Evolutionary conservation across 1,140 invertebrate species (phyloP).

Genomic region (Octopus sinensis): DNA sequence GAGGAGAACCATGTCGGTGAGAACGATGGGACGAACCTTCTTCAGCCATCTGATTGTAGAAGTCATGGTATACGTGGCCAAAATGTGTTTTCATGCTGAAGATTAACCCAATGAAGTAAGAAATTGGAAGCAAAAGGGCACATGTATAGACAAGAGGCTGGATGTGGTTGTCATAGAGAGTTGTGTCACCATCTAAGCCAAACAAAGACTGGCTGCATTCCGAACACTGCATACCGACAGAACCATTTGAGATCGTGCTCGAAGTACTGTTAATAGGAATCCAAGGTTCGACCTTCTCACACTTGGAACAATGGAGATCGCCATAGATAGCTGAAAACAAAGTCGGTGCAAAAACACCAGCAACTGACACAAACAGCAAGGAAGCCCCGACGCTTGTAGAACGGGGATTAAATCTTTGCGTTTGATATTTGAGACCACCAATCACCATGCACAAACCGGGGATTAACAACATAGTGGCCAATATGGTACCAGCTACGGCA

Average conservation of each 20-base stretch:
- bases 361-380: conserved; percentile 49
- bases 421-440: conserved; percentile 47
- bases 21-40: conserved; percentile 15
- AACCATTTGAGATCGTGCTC: not conserved
- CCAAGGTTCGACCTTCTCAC: conserved; percentile 28
- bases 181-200: conserved; percentile 40
- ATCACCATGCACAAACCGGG: conserved; percentile 52
- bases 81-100: conserved; percentile 53
- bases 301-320: conserved; percentile 41
- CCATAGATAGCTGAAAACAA: conserved; percentile 51
- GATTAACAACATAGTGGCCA: conserved; percentile 18
- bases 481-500: conserved; percentile 40
- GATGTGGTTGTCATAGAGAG: conserved; percentile 44
- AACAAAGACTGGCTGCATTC: conserved; percentile 38
- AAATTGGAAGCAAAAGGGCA: conserved; percentile 42
- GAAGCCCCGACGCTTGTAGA: conserved; percentile 47
- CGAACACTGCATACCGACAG: conserved; percentile 36
- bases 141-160: conserved; percentile 46
- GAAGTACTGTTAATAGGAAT: conserved; percentile 15
- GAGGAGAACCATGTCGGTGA: conserved; percentile 29
- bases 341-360: conserved; percentile 51
- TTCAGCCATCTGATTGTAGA: conserved; percentile 35
- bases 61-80: conserved; percentile 42
- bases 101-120: conserved; percentile 49
- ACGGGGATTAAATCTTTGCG: conserved; percentile 51